These are phyloP conservation scores for Aphelenchoides besseyi DNA, from an alignment of 1,140 invertebrate species.

Conservation along the genomic window DNA sequence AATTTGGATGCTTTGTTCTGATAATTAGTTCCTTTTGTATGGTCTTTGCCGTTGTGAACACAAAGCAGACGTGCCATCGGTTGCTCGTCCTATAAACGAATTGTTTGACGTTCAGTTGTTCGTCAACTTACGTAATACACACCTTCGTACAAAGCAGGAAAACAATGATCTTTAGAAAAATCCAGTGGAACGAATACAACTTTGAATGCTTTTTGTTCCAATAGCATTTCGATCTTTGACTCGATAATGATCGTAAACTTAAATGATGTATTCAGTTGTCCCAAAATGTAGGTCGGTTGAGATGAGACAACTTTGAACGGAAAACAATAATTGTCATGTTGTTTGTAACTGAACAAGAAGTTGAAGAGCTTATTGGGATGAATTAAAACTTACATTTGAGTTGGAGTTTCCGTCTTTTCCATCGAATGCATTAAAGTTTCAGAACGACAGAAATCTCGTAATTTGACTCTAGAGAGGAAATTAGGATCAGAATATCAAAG, in stretches of 20 bases:
- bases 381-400: neutral
- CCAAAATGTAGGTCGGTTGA: neutral
- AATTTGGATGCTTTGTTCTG: neutral
- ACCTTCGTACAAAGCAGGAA: neutral
- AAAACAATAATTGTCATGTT: neutral
- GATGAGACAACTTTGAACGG: neutral
- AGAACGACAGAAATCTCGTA: neutral
- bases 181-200: neutral
- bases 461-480: neutral
- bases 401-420: neutral
- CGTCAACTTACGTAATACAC: neutral
- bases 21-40: neutral
- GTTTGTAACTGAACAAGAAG: slow-evolving; percentile 3
- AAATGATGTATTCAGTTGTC: neutral
- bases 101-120: too few relatives aligned
- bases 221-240: neutral
- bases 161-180: neutral
- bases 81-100: neutral
- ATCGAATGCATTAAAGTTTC: neutral
- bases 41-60: neutral
- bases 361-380: neutral
- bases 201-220: neutral
- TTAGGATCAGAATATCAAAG: too few relatives aligned
- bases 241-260: neutral
- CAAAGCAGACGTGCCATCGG: neutral